These are phyloP conservation scores for Cynopterus sphinx DNA, from an alignment of 2,797 vertebrate species.

Conservation along the genomic window DNA sequence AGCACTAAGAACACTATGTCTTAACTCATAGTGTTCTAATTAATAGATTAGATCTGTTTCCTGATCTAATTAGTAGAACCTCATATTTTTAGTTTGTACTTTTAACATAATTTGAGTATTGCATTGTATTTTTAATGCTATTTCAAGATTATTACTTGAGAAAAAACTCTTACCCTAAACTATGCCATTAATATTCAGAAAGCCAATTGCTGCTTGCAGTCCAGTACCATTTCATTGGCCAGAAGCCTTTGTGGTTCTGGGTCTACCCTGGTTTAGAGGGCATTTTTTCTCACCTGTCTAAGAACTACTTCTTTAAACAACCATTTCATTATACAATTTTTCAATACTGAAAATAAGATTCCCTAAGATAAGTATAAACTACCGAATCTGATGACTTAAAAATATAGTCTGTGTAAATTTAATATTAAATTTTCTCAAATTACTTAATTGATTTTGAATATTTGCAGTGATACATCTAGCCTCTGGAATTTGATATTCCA, in stretches of 20 bases:
- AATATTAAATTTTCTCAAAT: constrained; percentile 14
- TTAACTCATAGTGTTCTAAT: background rate
- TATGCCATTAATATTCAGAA: background rate
- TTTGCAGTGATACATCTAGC: background rate
- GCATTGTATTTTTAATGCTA: background rate
- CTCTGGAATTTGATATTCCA: background rate
- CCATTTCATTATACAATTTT: background rate
- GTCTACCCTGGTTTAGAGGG: background rate
- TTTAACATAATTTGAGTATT: constrained; percentile 34
- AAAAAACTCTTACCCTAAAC: background rate
- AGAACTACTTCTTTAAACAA: background rate
- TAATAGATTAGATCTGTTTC: background rate
- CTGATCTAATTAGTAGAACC: background rate
- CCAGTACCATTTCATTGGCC: background rate
- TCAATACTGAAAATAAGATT: background rate
- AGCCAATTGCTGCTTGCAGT: background rate
- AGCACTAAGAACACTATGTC: background rate
- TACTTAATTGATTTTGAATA: background rate
- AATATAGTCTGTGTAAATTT: background rate
- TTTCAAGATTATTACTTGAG: background rate
- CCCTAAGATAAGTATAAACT: background rate
- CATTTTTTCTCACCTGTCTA: background rate
- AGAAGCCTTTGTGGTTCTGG: background rate
- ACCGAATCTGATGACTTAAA: background rate
- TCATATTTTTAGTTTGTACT: background rate